Evolutionary conservation across 2,113 vertebrate species (phyloP).

Genomic region (Myrmophylax atrothorax): DNA sequence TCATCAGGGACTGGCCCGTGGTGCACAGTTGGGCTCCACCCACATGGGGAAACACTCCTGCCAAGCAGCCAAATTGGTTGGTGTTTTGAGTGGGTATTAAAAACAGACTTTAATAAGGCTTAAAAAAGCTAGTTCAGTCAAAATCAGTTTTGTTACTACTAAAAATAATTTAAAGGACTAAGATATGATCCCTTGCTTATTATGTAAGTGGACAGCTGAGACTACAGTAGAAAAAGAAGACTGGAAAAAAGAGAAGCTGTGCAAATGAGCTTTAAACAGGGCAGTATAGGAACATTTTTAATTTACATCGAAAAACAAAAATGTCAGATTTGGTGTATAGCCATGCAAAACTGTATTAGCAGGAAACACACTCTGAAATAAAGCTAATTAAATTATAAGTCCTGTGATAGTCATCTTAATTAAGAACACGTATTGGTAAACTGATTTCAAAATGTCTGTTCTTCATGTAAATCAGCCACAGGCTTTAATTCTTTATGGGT

Average conservation of each 20-base stretch:
- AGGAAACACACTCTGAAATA: neutral
- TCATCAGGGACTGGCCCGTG: fast-evolving
- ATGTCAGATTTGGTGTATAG: neutral
- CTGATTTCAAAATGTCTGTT: neutral
- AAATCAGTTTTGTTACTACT: neutral
- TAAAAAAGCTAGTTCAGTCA: neutral
- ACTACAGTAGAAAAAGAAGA: neutral
- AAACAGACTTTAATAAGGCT: neutral
- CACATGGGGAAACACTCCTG: neutral
- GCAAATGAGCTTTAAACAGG: neutral
- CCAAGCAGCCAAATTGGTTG: neutral
- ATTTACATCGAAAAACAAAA: slow-evolving; percentile 41
- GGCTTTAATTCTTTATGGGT: neutral
- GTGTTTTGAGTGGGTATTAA: neutral
- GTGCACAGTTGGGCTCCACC: neutral
- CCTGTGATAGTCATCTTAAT: slow-evolving; percentile 55
- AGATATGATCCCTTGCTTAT: neutral
- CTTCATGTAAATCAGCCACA: neutral
- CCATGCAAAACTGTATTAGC: slow-evolving; percentile 64
- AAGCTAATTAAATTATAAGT: neutral
- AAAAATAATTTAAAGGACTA: neutral
- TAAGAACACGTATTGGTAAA: neutral
- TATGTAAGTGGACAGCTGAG: neutral
- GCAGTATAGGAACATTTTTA: slow-evolving; percentile 25
- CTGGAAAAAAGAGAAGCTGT: neutral